phyloP scores from a whole-genome alignment of 2,113 vertebrate species.

The Actinemys pallida region DNA sequence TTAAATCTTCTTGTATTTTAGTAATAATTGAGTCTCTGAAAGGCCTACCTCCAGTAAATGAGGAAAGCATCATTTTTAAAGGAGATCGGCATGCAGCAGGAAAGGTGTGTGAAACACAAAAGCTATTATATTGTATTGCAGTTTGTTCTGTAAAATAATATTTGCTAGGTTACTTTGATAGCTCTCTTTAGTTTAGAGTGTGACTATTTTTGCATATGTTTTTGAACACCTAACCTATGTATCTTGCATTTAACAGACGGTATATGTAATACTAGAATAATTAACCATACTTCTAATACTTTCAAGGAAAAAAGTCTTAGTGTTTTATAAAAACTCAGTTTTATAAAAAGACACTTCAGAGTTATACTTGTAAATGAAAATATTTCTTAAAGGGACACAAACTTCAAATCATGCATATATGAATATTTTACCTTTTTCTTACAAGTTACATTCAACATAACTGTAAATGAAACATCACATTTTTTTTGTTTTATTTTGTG shows the following conservation, averaged over 20 bases:
- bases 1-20: constrained; percentile 65
- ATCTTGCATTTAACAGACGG: background rate
- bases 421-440: background rate
- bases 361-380: background rate
- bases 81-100: constrained; percentile 84
- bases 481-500: background rate
- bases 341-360: background rate
- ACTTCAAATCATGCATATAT: background rate
- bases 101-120: constrained; percentile 81
- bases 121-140: background rate
- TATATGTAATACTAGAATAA: background rate
- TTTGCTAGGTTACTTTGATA: background rate
- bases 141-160: background rate
- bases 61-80: constrained; percentile 91
- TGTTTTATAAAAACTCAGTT: background rate
- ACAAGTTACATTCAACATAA: rapidly evolving
- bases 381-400: background rate
- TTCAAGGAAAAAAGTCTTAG: background rate
- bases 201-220: background rate
- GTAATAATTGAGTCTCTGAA: constrained; percentile 91
- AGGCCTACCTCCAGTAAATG: constrained; percentile 87
- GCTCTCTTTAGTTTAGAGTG: background rate
- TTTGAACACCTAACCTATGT: background rate
- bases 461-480: background rate
- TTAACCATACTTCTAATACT: background rate